These are phyloP conservation scores for Megalopta genalis DNA, from an alignment of 1,140 invertebrate species.

Conservation along the genomic window DNA sequence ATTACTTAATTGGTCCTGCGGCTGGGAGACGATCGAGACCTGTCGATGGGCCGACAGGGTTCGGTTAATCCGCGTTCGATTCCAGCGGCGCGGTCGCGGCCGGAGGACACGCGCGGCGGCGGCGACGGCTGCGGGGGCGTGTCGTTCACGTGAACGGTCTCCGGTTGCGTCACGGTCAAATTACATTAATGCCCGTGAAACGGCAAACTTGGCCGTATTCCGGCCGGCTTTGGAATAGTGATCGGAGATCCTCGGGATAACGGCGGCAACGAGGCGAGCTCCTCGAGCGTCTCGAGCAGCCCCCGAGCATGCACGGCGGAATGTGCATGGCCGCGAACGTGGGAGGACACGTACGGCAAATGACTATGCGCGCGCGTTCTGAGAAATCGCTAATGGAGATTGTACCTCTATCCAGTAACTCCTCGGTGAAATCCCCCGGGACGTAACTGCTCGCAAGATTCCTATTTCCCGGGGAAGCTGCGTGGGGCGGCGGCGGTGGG, in stretches of 20 bases:
- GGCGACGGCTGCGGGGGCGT: not conserved
- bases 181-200: conserved; percentile 55
- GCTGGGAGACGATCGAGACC: conserved; percentile 32
- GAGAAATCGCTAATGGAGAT: conserved; percentile 67
- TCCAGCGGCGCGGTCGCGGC: not conserved
- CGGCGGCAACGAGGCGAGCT: conserved; percentile 42
- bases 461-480: conserved; percentile 20
- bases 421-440: conserved; percentile 46
- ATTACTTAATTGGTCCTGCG: conserved; percentile 55
- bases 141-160: not conserved
- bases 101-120: too few relatives aligned
- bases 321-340: conserved; percentile 30
- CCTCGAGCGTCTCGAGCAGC: not conserved
- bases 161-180: conserved; percentile 32
- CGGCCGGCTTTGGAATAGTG: conserved; percentile 27
- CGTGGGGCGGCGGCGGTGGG: not conserved
- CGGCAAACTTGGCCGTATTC: conserved; percentile 37
- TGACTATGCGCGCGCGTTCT: conserved; percentile 56
- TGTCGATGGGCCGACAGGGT: not conserved
- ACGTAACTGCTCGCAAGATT: conserved; percentile 62
- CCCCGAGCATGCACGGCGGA: not conserved
- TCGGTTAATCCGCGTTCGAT: not conserved
- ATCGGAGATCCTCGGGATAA: conserved; percentile 58
- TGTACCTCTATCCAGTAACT: conserved; percentile 61
- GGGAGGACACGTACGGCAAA: conserved; percentile 54